Evolutionary conservation across 2,797 vertebrate species (phyloP), one percentile per base, ranked within the genome.

Genomic region (Perdix hodgsoniae): DNA sequence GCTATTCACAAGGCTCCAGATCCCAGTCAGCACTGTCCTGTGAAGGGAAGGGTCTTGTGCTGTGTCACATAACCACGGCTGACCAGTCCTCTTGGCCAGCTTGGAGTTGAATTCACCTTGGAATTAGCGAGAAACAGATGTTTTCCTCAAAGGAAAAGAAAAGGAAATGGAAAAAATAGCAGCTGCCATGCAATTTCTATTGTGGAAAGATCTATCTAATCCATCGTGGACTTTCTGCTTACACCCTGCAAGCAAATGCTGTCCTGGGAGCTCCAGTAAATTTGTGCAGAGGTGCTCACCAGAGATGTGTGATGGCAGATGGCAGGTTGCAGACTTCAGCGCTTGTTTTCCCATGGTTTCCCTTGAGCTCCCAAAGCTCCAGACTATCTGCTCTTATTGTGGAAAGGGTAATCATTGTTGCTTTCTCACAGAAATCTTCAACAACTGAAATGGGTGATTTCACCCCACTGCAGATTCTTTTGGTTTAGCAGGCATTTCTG

Each of bases 61-160:
- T 4, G 5, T 35, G 66, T 56, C 42, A 86, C 26, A 12, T 39
- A 81, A 52, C 52, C 11, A 6, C 85, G 88, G 79, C 76, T 71
- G 42, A 47, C 80, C 31, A 9, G 52, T 71, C 39, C 37, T 89
- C 35, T 50, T 54, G 78, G 66, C 75, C 92, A 86, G 76, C 39
- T 82, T 83, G 56, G 67, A 95, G 73, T 47, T 70, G 24, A 31
- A 19, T 76, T 87, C 87, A 88, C 66, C 60, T 91, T 87, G 66
- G 11, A 3, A 8, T 79, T 82, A 6, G 4, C 23, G 66, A 86
- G 70, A 81, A 94, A 88, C 85, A 94, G 85, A 76, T 91, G 67
- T 94, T 94, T 93, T 88, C 71, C 44, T 88, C 19, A 56, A 80
- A 78, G 85, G 21, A 79, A 86, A 75, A 52, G 45, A 83, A 85